Evolutionary conservation across 2,113 vertebrate genomes (phyloP).

Genomic region (Paradisaea rubra): DNA sequence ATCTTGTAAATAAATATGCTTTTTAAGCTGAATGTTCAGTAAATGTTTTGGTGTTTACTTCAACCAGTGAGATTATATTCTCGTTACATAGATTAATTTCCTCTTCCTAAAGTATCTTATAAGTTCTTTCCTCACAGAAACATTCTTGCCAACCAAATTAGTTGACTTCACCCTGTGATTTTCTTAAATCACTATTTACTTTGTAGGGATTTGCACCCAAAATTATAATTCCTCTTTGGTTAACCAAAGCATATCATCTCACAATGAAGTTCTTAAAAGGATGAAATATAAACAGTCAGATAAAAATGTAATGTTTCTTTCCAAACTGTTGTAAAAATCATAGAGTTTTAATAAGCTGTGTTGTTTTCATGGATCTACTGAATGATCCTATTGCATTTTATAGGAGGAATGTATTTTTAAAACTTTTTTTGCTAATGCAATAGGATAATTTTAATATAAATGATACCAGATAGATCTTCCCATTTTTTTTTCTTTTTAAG

Average conservation of each 20-base stretch:
- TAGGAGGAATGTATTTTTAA: not conserved
- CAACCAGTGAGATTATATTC: not conserved
- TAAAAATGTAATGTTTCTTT: not conserved
- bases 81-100: not conserved
- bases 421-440: not conserved
- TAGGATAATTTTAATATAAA: not conserved
- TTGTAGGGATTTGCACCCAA: not conserved
- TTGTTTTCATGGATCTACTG: not conserved
- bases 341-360: not conserved
- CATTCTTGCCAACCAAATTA: not conserved
- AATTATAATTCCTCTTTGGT: not conserved
- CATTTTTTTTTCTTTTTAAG: not conserved
- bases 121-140: not conserved
- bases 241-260: not conserved
- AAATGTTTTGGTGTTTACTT: not conserved
- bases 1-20: not conserved
- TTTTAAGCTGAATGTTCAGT: not conserved
- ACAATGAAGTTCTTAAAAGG: not conserved
- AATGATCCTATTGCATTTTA: not conserved
- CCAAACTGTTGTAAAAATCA: not conserved
- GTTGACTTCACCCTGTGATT: not conserved
- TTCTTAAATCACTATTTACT: not conserved
- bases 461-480: rapidly evolving
- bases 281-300: not conserved
- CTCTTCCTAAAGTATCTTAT: not conserved